Conservation (phyloP, 1,140 invertebrate species). For the Cyrtorhinus lividipennis region DNA sequence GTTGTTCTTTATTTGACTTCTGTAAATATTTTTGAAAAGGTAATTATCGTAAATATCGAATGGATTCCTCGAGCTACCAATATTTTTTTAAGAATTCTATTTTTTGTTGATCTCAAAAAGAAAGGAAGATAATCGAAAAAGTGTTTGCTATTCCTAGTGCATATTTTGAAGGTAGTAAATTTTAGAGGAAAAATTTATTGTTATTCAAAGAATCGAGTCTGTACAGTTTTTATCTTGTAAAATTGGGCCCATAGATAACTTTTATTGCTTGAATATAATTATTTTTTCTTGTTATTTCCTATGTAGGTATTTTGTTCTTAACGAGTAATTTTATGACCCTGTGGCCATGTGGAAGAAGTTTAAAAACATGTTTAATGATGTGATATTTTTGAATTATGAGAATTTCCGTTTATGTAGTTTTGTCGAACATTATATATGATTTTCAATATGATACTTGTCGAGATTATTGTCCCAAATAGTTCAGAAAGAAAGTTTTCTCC, state of each 20-base stretch:
- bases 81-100: background rate
- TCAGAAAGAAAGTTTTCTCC: no score
- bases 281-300: background rate
- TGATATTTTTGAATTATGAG: no score
- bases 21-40: background rate
- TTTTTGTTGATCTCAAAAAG: background rate
- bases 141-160: background rate
- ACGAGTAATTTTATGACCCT: no score
- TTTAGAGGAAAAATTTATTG: background rate
- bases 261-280: background rate
- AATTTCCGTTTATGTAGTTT: no score
- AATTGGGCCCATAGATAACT: background rate
- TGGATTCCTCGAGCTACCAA: background rate
- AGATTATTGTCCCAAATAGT: no score
- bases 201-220: background rate
- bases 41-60: background rate
- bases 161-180: background rate
- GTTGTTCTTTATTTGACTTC: background rate
- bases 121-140: background rate
- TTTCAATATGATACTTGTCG: no score
- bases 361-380: no score
- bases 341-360: no score
- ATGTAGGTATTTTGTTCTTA: background rate
- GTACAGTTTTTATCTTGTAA: background rate
- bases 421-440: no score